Evolutionary conservation across 2,797 vertebrate genomes (phyloP).

Genomic region (Synaphobranchus kaupii): DNA sequence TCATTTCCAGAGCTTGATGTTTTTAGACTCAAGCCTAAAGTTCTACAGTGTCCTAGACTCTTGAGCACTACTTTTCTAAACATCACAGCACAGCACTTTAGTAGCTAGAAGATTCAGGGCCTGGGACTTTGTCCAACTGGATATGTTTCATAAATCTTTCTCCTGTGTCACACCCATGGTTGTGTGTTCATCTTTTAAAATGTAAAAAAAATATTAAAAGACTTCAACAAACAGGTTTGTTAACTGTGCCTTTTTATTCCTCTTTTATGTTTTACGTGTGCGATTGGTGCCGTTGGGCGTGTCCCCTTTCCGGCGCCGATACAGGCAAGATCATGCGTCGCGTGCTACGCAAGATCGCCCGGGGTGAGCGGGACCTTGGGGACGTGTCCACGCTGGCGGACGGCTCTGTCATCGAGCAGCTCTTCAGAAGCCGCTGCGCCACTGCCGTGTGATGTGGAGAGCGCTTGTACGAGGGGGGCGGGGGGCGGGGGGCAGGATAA

Average conservation of each 20-base stretch:
- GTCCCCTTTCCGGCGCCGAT: not conserved
- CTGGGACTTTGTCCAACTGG: not conserved
- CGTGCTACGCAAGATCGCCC: conserved; percentile 89
- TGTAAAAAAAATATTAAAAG: not conserved
- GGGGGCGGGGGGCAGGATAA: not conserved
- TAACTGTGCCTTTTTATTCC: not conserved
- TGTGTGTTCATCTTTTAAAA: not conserved
- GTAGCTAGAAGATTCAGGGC: not conserved
- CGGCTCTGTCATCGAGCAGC: conserved; percentile 81
- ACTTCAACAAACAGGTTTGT: not conserved
- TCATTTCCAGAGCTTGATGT: not conserved
- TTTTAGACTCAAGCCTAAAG: not conserved
- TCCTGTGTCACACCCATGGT: not conserved
- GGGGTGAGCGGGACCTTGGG: conserved; percentile 85
- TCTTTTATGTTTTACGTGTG: not conserved
- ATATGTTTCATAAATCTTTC: not conserved
- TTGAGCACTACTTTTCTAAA: not conserved
- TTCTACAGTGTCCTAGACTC: not conserved
- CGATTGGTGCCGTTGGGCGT: not conserved
- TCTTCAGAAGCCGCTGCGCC: conserved; percentile 84
- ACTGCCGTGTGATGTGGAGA: conserved; percentile 54
- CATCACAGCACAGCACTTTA: not conserved
- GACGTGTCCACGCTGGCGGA: conserved; percentile 92
- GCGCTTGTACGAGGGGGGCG: not conserved
- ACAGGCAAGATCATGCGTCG: conserved; percentile 96